Evolutionary conservation across 2,113 vertebrate genomes (phyloP).

Genomic region (Salvelinus fontinalis): DNA sequence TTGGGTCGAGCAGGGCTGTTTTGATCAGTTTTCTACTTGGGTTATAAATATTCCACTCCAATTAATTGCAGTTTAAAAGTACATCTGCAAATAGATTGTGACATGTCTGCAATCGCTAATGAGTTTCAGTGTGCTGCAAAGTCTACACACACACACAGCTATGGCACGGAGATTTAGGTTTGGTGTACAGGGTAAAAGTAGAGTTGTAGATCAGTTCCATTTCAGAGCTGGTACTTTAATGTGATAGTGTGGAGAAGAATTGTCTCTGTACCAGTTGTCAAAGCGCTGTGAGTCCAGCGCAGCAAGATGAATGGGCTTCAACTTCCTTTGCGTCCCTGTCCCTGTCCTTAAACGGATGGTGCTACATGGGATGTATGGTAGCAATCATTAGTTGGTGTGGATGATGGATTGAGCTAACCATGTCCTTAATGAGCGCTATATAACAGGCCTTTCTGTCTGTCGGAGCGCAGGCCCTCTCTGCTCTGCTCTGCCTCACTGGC

Average conservation of each 20-base stretch:
- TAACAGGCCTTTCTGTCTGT: slow-evolving; percentile 62
- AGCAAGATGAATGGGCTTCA: slow-evolving; percentile 63
- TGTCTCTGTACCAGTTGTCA: slow-evolving; percentile 44
- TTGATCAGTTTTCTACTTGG: slow-evolving; percentile 21
- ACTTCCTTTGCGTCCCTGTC: slow-evolving; percentile 7
- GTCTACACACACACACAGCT: too few relatives aligned
- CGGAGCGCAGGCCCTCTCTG: slow-evolving; percentile 50
- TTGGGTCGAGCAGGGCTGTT: slow-evolving; percentile 1
- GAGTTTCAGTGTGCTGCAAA: slow-evolving; percentile 13
- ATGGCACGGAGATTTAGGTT: too few relatives aligned
- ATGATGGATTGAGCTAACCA: slow-evolving; percentile 70
- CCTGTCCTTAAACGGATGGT: slow-evolving; percentile 53
- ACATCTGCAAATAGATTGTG: slow-evolving; percentile 42
- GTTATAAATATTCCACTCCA: slow-evolving; percentile 22
- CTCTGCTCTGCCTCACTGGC: slow-evolving; percentile 45
- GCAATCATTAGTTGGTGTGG: slow-evolving; percentile 38
- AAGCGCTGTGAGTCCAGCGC: slow-evolving; percentile 40
- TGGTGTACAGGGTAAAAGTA: too few relatives aligned
- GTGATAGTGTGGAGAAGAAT: slow-evolving; percentile 54
- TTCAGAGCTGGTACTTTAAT: slow-evolving; percentile 38
- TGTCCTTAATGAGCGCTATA: slow-evolving; percentile 70
- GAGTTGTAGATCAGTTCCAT: slow-evolving; percentile 29
- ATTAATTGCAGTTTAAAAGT: slow-evolving; percentile 45
- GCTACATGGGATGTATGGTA: slow-evolving; percentile 39
- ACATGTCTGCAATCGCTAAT: slow-evolving; percentile 50